Percentiles rank a stretch among this genome's conserved stretches.
Evolutionary conservation across 2,797 vertebrate species (phyloP).

Genomic region (Diglossa cyanea): DNA sequence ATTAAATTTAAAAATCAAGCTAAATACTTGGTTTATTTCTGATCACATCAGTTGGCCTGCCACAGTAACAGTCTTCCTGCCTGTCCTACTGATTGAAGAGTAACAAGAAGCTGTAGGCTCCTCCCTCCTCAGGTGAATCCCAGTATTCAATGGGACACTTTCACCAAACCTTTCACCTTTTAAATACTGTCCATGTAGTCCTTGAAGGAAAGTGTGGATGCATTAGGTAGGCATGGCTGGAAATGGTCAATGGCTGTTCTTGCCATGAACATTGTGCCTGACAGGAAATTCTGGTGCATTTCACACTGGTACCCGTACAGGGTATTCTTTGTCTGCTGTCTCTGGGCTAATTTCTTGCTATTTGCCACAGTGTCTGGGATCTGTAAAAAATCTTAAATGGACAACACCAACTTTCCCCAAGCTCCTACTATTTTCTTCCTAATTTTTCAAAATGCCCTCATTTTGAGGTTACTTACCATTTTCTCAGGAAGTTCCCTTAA

Average conservation of each 20-base stretch:
- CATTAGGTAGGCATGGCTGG: background rate
- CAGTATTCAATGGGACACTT: background rate
- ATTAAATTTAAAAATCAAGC: background rate
- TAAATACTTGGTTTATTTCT: background rate
- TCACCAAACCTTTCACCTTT: background rate
- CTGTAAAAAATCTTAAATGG: background rate
- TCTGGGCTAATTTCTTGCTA: background rate
- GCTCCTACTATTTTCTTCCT: background rate
- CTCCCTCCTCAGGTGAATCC: background rate
- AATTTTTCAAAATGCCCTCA: background rate
- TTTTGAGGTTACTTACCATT: background rate
- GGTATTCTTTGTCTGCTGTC: background rate
- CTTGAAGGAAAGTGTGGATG: background rate
- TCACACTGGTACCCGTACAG: background rate
- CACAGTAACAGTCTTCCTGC: slow-evolving; percentile 1
- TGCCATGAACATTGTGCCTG: background rate
- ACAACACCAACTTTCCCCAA: background rate
- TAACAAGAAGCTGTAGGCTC: background rate
- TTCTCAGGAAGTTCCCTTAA: background rate
- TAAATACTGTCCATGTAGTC: background rate
- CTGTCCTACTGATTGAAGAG: background rate
- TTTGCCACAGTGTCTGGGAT: background rate
- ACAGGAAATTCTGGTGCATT: background rate
- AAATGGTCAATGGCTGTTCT: background rate
- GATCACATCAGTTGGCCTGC: background rate